These are phyloP conservation scores for Lagodon rhomboides DNA, from an alignment of 2,797 vertebrate genomes.

Conservation along the genomic window DNA sequence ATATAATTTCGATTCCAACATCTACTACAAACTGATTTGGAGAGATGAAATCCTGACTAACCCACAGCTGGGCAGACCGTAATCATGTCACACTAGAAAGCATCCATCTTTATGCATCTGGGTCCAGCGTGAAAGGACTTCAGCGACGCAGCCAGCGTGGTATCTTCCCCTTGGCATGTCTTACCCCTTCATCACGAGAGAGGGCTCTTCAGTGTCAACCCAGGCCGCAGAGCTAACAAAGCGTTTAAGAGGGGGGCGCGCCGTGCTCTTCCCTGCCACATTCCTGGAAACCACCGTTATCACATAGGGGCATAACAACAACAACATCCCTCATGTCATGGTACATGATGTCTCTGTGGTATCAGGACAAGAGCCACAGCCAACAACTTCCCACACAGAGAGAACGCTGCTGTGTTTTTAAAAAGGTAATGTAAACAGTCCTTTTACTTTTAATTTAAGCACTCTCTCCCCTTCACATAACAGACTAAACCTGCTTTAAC, in stretches of 20 bases:
- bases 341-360: conserved; percentile 1
- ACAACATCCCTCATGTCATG: conserved; percentile 53
- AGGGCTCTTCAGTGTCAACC: conserved; percentile 88
- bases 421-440: neutral
- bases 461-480: neutral
- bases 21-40: neutral
- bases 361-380: conserved; percentile 4
- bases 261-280: conserved; percentile 86
- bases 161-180: conserved; percentile 64
- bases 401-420: conserved; percentile 14
- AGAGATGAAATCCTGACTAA: neutral
- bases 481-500: neutral
- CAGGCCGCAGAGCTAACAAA: conserved; percentile 93
- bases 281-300: conserved; percentile 84
- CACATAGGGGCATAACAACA: conserved; percentile 64
- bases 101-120: conserved; percentile 62
- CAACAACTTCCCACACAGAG: conserved; percentile 1
- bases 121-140: conserved; percentile 8
- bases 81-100: conserved; percentile 22
- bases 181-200: conserved; percentile 90
- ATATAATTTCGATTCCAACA: neutral
- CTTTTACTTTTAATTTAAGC: neutral
- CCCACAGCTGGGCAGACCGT: neutral
- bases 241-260: conserved; percentile 90
- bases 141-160: conserved; percentile 22